phyloP scores from a whole-genome alignment of 2,797 vertebrate genomes.

The Sarcoramphus papa region DNA sequence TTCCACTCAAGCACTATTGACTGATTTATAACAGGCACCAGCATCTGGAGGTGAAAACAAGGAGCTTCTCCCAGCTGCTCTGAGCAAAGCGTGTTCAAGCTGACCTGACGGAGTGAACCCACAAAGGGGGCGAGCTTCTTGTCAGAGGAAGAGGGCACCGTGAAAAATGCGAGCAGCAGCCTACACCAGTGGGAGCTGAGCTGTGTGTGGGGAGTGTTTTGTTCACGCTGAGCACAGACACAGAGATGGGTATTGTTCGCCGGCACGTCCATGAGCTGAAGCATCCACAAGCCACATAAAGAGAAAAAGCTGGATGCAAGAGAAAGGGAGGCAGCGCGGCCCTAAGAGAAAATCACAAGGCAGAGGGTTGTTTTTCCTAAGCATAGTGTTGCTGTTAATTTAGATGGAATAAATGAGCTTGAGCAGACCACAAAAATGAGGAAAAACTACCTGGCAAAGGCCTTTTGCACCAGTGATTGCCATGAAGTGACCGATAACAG shows the following conservation, averaged over 20 bases:
- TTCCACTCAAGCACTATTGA: rapidly evolving
- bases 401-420: neutral
- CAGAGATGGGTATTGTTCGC: neutral
- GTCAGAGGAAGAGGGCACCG: neutral
- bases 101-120: neutral
- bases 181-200: neutral
- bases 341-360: neutral
- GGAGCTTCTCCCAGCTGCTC: neutral
- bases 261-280: neutral
- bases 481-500: neutral
- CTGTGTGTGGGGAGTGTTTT: neutral
- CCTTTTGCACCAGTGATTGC: neutral
- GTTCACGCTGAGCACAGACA: neutral
- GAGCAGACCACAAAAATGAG: neutral
- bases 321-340: neutral
- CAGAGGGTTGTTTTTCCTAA: neutral
- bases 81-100: neutral
- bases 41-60: neutral
- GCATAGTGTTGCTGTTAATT: neutral
- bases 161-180: neutral
- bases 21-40: neutral
- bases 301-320: neutral
- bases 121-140: rapidly evolving
- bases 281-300: neutral
- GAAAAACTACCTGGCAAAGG: neutral